Evolutionary conservation across 2,113 vertebrate genomes (phyloP).

Genomic region (Symphodus melops): DNA sequence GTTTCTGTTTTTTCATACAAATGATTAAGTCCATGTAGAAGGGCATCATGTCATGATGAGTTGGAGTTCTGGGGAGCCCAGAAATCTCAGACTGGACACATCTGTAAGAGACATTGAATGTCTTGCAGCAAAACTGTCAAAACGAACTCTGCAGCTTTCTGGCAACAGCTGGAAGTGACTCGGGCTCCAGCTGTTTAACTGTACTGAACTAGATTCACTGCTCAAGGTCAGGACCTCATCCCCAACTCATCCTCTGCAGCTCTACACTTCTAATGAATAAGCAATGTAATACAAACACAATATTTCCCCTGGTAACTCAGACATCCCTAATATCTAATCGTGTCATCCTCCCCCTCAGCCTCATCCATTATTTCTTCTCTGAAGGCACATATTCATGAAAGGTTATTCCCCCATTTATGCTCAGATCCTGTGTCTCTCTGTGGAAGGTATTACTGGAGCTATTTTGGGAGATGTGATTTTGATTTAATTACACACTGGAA

Average conservation of each 20-base stretch:
- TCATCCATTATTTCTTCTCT: slow-evolving; percentile 64
- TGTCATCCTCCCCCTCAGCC: slow-evolving; percentile 28
- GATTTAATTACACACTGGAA: slow-evolving; percentile 52
- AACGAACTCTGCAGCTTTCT: slow-evolving; percentile 15
- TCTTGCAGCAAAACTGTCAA: slow-evolving; percentile 15
- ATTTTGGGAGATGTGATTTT: slow-evolving; percentile 53
- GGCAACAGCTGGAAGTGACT: slow-evolving; percentile 10
- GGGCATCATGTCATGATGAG: not conserved
- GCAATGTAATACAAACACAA: slow-evolving; percentile 15
- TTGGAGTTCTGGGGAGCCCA: not conserved
- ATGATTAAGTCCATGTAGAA: not conserved
- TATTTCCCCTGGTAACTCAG: slow-evolving; percentile 32
- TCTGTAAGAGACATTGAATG: slow-evolving; percentile 22
- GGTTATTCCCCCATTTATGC: slow-evolving; percentile 73
- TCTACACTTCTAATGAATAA: slow-evolving; percentile 6
- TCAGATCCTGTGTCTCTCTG: slow-evolving; percentile 60
- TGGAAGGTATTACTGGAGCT: slow-evolving; percentile 54
- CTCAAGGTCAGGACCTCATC: slow-evolving; percentile 14
- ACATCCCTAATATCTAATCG: slow-evolving; percentile 33
- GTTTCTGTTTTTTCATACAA: not conserved
- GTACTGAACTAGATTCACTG: not conserved
- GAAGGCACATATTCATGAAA: slow-evolving; percentile 58
- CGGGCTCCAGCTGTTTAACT: not conserved
- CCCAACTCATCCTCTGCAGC: not conserved
- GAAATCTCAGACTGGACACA: not conserved